Conservation (phyloP, 2,888 invertebrate genomes). For the Athalia rosae region DNA sequence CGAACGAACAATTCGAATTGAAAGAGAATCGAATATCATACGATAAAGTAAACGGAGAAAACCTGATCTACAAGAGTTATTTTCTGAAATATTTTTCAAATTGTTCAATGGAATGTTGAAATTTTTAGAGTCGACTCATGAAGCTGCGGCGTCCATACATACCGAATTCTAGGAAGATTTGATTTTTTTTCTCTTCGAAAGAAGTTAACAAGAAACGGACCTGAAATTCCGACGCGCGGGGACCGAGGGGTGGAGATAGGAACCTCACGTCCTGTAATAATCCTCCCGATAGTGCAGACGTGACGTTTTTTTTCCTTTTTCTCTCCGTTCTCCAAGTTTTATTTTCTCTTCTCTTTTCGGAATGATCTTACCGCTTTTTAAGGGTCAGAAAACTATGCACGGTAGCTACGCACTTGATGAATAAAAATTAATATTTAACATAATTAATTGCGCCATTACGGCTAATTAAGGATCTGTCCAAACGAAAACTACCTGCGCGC, state of each 20-base stretch:
- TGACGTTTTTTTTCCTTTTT: neutral
- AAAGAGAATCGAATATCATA: neutral
- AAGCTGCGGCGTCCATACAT: too few relatives aligned
- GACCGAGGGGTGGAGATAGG: conserved; percentile 34
- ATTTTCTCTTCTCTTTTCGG: neutral
- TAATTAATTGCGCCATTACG: conserved; percentile 55
- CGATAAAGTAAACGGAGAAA: neutral
- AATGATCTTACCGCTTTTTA: conserved; percentile 3
- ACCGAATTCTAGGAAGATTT: conserved; percentile 43
- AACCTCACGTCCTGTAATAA: neutral
- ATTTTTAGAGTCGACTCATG: neutral
- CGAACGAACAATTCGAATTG: neutral
- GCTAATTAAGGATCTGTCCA: conserved; percentile 46
- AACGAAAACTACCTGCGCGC: conserved; percentile 19
- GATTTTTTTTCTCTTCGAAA: conserved; percentile 27
- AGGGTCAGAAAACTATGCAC: conserved; percentile 23
- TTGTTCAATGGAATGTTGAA: conserved; percentile 37
- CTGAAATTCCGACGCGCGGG: conserved; percentile 16
- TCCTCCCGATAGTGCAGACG: too few relatives aligned
- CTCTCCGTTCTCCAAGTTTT: neutral
- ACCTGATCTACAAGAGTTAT: conserved; percentile 19
- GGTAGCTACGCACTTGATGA: conserved; percentile 50
- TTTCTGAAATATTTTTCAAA: conserved; percentile 24
- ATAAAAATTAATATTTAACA: conserved; percentile 64
- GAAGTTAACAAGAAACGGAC: conserved; percentile 43